These are phyloP conservation scores for Alca torda DNA, from an alignment of 2,797 vertebrate species.

Conservation along the genomic window DNA sequence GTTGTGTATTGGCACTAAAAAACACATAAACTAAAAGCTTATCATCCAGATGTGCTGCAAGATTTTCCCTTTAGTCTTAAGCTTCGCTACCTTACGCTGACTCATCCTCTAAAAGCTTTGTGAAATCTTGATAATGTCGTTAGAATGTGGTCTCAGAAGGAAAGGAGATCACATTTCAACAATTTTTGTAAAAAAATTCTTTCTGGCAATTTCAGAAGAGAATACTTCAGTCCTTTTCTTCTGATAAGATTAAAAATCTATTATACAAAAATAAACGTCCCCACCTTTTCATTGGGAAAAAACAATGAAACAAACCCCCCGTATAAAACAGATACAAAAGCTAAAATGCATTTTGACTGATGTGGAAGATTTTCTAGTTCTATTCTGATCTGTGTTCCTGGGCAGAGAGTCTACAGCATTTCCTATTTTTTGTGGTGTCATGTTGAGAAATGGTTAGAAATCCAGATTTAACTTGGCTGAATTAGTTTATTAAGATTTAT, in stretches of 20 bases:
- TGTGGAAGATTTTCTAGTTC: background rate
- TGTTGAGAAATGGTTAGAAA: background rate
- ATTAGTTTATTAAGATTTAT: background rate
- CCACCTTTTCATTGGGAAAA: background rate
- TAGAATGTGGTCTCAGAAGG: background rate
- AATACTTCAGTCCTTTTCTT: background rate
- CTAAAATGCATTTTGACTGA: background rate
- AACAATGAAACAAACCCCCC: background rate
- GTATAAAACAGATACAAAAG: background rate
- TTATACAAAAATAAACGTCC: background rate
- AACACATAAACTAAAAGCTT: background rate
- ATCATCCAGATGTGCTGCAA: background rate
- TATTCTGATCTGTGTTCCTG: background rate
- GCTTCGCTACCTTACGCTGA: background rate
- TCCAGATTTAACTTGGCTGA: background rate
- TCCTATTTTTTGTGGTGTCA: background rate
- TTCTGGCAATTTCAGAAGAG: background rate
- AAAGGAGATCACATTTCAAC: background rate
- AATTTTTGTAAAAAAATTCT: background rate
- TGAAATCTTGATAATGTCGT: background rate
- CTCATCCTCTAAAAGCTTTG: background rate
- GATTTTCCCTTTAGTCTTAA: background rate
- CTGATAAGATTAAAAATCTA: background rate
- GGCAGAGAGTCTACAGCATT: background rate
- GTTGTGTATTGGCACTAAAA: background rate